Evolutionary conservation across 2,797 vertebrate species (phyloP).

Genomic region (Tragopan temminckii): DNA sequence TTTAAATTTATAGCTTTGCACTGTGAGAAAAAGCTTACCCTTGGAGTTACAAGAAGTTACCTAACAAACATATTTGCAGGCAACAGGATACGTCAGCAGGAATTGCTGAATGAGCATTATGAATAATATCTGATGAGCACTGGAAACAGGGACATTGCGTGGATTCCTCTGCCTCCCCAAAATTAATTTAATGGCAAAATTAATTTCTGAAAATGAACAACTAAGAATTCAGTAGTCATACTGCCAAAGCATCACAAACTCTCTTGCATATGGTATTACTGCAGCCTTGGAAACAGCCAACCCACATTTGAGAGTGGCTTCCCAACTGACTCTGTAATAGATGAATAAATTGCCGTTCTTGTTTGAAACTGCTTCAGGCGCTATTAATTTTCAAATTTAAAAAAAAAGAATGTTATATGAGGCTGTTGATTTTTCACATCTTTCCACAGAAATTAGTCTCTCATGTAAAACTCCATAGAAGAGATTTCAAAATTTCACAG

Average conservation of each 20-base stretch:
- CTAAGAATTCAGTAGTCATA: neutral
- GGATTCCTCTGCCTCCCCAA: rapidly evolving
- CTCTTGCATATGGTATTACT: neutral
- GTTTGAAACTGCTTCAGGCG: neutral
- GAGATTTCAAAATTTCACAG: neutral
- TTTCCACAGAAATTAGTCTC: neutral
- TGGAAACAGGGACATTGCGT: neutral
- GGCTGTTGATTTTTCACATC: neutral
- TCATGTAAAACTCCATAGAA: neutral
- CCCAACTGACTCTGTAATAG: neutral
- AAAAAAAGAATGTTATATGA: rapidly evolving
- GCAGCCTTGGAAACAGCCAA: neutral
- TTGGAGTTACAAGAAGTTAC: neutral
- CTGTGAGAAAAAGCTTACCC: neutral
- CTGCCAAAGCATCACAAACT: neutral
- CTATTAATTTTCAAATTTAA: neutral
- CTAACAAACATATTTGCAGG: neutral
- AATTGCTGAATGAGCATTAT: neutral
- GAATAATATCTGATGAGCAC: neutral
- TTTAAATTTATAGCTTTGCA: neutral
- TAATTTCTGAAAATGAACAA: neutral
- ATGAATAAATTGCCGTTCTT: neutral
- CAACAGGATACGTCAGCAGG: neutral
- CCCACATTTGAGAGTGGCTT: neutral
- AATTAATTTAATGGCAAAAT: neutral